Evolutionary conservation across 2,113 vertebrate genomes (phyloP), one percentile per base, ranked within the genome.

Genomic region (Planiliza haematocheilus): DNA sequence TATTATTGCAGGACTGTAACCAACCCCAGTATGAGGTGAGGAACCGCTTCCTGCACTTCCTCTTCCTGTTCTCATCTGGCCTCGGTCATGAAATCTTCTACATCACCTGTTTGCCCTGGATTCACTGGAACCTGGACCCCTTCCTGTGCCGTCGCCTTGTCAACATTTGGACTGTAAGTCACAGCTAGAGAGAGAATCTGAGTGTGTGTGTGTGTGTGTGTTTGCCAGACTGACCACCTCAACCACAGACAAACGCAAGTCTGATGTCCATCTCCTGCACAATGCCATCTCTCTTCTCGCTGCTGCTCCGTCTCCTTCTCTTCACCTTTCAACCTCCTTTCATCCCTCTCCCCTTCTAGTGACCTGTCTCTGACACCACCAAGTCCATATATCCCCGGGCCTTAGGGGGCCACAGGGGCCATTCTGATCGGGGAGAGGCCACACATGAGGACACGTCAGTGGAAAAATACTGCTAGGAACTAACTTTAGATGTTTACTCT

Each of bases 81-180:
- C 83, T 99, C 84, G 98, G 98, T 0, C 94, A 96, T 72, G 98
- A 99, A 81, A 67, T 96, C 20, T 99, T 98, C 91, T 99, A 97
- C 88, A 99, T 99, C 91, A 96, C 96, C 10, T 97, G 96, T 55
- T 94, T 98, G 66, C 98, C 97, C 0, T 95, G 94, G 88, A 94
- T 91, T 13, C 95, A 96, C 83, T 99, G 97, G 97, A 98, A 94
- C 73, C 90, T 99, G 50, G 96, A 98, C 62, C 95, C 95, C 1
- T 97, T 94, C 66, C 93, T 98, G 50, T 95, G 96, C 60, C 93
- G 96, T 45, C 96, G 97, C 50, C 94, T 99, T 63, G 82, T 97
- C 87, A 92, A 97, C 77, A 89, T 95, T 86, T 99, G 98, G 98
- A 93, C 82, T 0, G 89, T 91, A 74, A 86, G 91, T 89, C 30